Conservation (phyloP, 2,888 invertebrate species). For the Morinoia aosen region DNA sequence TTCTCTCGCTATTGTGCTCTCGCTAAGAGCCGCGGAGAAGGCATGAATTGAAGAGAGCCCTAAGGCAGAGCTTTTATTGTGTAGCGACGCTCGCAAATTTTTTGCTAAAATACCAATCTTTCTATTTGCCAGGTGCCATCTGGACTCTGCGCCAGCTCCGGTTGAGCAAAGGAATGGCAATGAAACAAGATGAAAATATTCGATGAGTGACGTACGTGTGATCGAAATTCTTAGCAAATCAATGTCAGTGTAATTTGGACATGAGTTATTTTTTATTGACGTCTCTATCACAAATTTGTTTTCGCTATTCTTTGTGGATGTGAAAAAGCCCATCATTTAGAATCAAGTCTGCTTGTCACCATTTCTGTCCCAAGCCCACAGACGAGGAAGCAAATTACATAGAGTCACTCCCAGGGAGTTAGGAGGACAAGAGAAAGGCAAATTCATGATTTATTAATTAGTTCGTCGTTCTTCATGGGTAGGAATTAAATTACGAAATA, state of each 20-base stretch:
- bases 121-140: conserved; percentile 27
- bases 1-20: not conserved
- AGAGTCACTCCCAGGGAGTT: too few relatives aligned
- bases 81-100: not conserved
- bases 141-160: not conserved
- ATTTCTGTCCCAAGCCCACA: too few relatives aligned
- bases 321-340: too few relatives aligned
- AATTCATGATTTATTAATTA: too few relatives aligned
- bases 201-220: not conserved
- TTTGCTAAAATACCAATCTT: conserved; percentile 15
- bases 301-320: not conserved
- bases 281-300: not conserved
- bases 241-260: not conserved
- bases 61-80: not conserved
- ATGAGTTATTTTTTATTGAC: not conserved
- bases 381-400: too few relatives aligned
- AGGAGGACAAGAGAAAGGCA: too few relatives aligned
- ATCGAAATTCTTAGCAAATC: not conserved
- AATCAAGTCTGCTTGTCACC: too few relatives aligned
- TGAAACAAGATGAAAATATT: not conserved
- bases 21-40: not conserved
- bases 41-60: conserved; percentile 35
- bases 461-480: too few relatives aligned
- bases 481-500: too few relatives aligned
- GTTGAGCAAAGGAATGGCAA: not conserved